These are phyloP conservation scores for Monochamus alternatus DNA, from an alignment of 2,888 invertebrate genomes.

Conservation along the genomic window DNA sequence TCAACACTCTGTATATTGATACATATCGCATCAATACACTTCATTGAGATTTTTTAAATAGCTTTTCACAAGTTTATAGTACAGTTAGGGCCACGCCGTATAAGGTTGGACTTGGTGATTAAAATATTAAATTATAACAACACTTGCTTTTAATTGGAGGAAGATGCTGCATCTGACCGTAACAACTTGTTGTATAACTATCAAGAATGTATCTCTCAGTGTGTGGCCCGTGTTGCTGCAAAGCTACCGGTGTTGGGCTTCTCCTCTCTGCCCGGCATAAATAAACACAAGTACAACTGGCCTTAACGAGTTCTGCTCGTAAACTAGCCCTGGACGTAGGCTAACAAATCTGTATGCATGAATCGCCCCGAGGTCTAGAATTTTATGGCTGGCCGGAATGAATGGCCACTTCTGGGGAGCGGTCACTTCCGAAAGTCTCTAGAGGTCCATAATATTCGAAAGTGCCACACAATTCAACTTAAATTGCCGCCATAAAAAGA, in stretches of 20 bases:
- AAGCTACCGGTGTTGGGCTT: constrained; percentile 25
- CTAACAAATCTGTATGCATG: constrained; percentile 46
- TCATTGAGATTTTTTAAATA: too few species aligned
- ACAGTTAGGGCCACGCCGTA: too few species aligned
- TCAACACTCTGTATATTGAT: not conserved
- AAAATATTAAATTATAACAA: not conserved
- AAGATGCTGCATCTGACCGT: not conserved
- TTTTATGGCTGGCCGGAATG: constrained; percentile 36
- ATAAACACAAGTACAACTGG: constrained; percentile 21
- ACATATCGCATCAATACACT: too few species aligned
- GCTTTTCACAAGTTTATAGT: too few species aligned
- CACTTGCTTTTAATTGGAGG: not conserved
- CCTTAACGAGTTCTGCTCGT: constrained; percentile 32
- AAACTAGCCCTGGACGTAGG: constrained; percentile 40
- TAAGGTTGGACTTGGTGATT: too few species aligned
- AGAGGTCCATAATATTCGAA: constrained; percentile 35
- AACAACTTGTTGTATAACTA: constrained; percentile 1
- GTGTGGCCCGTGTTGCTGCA: not conserved
- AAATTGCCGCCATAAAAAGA: constrained; percentile 26
- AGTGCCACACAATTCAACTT: constrained; percentile 35
- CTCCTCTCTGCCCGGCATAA: constrained; percentile 11
- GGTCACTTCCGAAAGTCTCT: constrained; percentile 35
- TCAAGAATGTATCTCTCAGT: not conserved
- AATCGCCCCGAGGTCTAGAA: constrained; percentile 39
- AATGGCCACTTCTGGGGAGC: constrained; percentile 36